Base-by-base conservation (phyloP, 2,113 vertebrate genomes). In the Rissa tridactyla region DNA sequence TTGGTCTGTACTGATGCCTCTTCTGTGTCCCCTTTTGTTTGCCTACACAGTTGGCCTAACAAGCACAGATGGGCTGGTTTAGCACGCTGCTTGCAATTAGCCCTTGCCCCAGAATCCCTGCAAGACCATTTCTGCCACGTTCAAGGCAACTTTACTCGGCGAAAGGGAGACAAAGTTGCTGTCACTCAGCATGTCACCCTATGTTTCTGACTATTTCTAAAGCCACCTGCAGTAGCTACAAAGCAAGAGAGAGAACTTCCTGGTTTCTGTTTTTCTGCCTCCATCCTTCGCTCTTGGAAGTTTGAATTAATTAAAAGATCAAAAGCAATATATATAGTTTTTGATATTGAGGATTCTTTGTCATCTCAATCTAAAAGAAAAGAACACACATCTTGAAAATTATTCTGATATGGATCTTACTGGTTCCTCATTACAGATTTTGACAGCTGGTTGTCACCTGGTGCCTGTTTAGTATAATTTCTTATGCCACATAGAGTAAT, bases 231-330 rank as follows among this genome's bases (percentile, higher is more conserved):
- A 68, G 47, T 2, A 76, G 30, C 44, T 75, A 57, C 55, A 86
- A 81, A 93, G 52, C 15, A 94, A 19, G n/a, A 51, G 60, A n/a
- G 52, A 84, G n/a, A 94, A 49, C 40, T 82, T 89, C 14, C 30
- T 15, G 9, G 61, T 84, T 81, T 86, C 62, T 79, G 36, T 46
- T 89, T 65, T 78, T 76, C 62, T 95, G 46, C 73, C 34, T 72
- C 79, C 20, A 27, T 85, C 61, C 55, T 94, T 57, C 49, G 78
- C 47, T 69, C 49, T 87, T 91, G 36, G 34, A 70, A 87, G 57
- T 54, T 26, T 57, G 68, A 85, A 77, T 90, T 94, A 95, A 92
- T 96, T 92, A 93, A 80, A 72, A 96, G 75, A 96, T 94, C 90
- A 97, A 94, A 97, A 90, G 78, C 46, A 92, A 70, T 62, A 38